phyloP scores from a whole-genome alignment of 2,888 invertebrate genomes.

The Campoplex capitator region DNA sequence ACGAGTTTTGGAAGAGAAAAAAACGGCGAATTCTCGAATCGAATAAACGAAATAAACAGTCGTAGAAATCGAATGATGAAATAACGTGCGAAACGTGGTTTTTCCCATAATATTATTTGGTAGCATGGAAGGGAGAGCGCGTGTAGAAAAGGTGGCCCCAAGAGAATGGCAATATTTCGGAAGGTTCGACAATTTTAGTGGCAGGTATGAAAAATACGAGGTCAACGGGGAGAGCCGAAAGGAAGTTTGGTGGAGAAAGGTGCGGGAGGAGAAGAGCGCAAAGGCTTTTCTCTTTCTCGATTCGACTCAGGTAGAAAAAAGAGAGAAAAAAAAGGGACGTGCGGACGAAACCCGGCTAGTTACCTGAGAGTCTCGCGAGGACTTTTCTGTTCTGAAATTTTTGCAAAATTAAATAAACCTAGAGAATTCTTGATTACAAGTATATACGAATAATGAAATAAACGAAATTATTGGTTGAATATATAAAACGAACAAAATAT shows the following conservation, averaged over 20 bases:
- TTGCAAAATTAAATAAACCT: background rate
- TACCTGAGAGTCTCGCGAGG: background rate
- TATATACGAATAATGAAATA: background rate
- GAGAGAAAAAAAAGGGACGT: slow-evolving; percentile 1
- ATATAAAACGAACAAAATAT: background rate
- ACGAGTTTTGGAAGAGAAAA: background rate
- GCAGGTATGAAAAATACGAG: slow-evolving; percentile 41
- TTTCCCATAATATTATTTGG: background rate
- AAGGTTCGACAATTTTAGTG: slow-evolving; percentile 6
- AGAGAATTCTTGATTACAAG: background rate
- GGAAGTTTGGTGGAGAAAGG: background rate
- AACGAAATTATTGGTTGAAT: too few species aligned
- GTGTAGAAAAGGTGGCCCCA: background rate
- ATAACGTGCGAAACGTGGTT: background rate
- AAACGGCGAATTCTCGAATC: background rate
- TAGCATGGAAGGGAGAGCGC: background rate
- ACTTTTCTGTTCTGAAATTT: background rate
- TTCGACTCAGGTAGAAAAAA: background rate
- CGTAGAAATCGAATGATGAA: too few species aligned
- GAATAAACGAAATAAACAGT: too few species aligned
- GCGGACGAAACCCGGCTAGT: background rate
- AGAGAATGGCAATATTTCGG: slow-evolving; percentile 2
- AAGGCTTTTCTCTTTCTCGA: slow-evolving; percentile 4
- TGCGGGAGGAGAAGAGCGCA: slow-evolving; percentile 2
- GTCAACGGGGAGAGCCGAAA: slow-evolving; percentile 1